Conservation (phyloP, 2,888 invertebrate genomes). For the Eristalis arbustorum region DNA sequence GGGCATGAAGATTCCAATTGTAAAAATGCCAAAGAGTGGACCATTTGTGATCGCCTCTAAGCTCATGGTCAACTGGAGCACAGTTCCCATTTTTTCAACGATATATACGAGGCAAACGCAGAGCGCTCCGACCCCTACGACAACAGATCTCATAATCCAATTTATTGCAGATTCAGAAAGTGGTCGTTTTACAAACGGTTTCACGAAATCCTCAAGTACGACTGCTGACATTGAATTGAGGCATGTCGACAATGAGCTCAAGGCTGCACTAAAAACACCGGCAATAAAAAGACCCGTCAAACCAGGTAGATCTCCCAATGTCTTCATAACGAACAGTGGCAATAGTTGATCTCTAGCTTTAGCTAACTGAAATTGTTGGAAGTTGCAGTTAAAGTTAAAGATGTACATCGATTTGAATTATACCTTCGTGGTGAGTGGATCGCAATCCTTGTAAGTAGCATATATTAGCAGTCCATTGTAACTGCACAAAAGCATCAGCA, state of each 20-base stretch:
- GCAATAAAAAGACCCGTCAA: conserved; percentile 93
- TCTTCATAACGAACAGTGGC: conserved; percentile 93
- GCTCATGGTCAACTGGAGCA: conserved; percentile 85
- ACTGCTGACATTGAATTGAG: conserved; percentile 90
- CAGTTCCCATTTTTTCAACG: conserved; percentile 89
- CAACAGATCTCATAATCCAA: conserved; percentile 86
- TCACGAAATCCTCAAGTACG: conserved; percentile 87
- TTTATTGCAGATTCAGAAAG: conserved; percentile 82
- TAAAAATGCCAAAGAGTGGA: conserved; percentile 85
- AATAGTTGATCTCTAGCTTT: conserved; percentile 89
- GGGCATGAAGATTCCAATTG: conserved; percentile 86
- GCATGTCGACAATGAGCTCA: conserved; percentile 90
- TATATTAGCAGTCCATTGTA: conserved; percentile 84
- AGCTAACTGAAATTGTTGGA: conserved; percentile 81
- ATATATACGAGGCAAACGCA: conserved; percentile 86
- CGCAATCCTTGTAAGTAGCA: conserved; percentile 84
- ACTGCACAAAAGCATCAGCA: conserved; percentile 82
- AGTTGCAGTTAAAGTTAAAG: background rate
- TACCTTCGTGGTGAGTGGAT: conserved; percentile 84
- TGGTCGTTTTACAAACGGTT: conserved; percentile 83
- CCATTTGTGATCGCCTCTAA: conserved; percentile 87
- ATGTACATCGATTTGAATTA: conserved; percentile 73
- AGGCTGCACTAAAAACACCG: conserved; percentile 93
- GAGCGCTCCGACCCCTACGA: conserved; percentile 85
- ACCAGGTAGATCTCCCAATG: conserved; percentile 87